These are phyloP conservation scores for Drosophila niveifrons DNA, from an alignment of 2,888 invertebrate genomes.

Conservation along the genomic window DNA sequence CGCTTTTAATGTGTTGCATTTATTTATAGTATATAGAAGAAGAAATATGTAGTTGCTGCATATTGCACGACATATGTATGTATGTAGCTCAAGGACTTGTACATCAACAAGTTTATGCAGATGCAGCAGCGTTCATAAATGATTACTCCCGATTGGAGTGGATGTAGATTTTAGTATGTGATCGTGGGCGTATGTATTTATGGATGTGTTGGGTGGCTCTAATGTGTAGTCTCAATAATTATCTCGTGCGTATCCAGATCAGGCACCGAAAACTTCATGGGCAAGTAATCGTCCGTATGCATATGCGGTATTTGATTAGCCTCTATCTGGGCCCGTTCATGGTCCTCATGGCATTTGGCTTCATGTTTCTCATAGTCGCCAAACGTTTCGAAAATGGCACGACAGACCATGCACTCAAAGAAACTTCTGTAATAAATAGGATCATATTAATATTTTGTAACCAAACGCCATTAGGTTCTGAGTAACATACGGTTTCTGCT, in stretches of 20 bases:
- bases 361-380: slow-evolving; percentile 84
- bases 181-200: slow-evolving; percentile 19
- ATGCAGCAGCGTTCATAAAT: slow-evolving; percentile 56
- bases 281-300: slow-evolving; percentile 79
- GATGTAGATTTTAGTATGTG: slow-evolving; percentile 39
- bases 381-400: slow-evolving; percentile 83
- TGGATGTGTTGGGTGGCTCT: slow-evolving; percentile 26
- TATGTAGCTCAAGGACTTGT: neutral
- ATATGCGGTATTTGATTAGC: slow-evolving; percentile 74
- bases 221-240: slow-evolving; percentile 83
- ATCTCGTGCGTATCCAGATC: slow-evolving; percentile 83
- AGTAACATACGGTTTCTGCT: slow-evolving; percentile 61
- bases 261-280: slow-evolving; percentile 82
- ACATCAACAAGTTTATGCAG: slow-evolving; percentile 33
- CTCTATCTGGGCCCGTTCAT: slow-evolving; percentile 71
- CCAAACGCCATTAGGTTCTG: neutral
- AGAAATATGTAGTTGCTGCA: slow-evolving; percentile 73
- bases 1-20: slow-evolving; percentile 45
- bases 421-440: slow-evolving; percentile 62
- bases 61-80: slow-evolving; percentile 23
- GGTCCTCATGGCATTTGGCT: slow-evolving; percentile 79
- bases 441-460: neutral
- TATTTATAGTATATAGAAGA: slow-evolving; percentile 65
- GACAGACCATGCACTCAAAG: slow-evolving; percentile 84
- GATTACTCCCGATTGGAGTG: slow-evolving; percentile 34